phyloP scores from a whole-genome alignment of 2,797 vertebrate genomes.

The Rallus crepitans region DNA sequence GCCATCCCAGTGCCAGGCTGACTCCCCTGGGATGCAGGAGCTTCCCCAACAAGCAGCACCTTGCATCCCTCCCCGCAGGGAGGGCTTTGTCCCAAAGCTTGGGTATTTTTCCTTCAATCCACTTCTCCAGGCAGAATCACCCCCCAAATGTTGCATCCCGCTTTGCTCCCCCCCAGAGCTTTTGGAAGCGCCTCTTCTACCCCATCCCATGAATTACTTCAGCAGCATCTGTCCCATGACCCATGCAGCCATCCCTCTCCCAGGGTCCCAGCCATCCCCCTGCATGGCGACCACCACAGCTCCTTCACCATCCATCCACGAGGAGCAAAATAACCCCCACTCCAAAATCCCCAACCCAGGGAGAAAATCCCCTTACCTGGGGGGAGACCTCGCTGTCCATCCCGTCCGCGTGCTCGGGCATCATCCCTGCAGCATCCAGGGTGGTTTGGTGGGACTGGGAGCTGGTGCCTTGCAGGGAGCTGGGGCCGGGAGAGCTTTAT shows the following conservation, averaged over 20 bases:
- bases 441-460: not conserved
- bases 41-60: not conserved
- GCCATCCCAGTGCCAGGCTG: fast-evolving
- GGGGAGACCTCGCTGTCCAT: not conserved
- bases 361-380: not conserved
- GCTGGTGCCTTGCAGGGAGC: fast-evolving
- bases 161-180: not conserved
- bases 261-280: not conserved
- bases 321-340: not conserved
- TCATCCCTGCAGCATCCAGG: not conserved
- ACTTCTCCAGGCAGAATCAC: fast-evolving
- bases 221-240: fast-evolving
- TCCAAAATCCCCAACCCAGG: not conserved
- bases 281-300: fast-evolving
- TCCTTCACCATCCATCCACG: not conserved
- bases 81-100: not conserved
- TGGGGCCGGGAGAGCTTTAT: not conserved
- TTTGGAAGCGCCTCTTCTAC: not conserved
- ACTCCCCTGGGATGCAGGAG: not conserved
- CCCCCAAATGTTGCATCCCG: not conserved
- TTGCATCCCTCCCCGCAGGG: fast-evolving
- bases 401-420: fast-evolving
- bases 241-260: not conserved
- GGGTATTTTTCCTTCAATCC: not conserved
- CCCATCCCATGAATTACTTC: not conserved